phyloP scores from a whole-genome alignment of 2,113 vertebrate species.

The Malurus cyaneus region DNA sequence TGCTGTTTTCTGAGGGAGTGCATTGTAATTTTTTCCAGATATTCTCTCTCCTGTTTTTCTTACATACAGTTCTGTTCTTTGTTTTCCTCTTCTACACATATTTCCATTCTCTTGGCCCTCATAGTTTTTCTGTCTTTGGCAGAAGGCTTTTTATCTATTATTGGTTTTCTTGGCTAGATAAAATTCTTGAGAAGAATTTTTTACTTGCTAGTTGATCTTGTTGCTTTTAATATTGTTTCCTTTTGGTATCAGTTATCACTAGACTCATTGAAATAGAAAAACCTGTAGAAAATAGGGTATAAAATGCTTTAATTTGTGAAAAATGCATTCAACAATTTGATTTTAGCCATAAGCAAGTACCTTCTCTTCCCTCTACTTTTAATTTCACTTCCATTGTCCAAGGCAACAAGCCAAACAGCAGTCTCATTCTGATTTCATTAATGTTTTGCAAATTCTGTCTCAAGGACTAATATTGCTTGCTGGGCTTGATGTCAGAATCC shows the following conservation, averaged over 20 bases:
- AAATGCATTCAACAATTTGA: not conserved
- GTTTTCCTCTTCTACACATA: not conserved
- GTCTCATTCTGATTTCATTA: slow-evolving; percentile 63
- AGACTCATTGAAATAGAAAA: not conserved
- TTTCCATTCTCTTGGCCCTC: not conserved
- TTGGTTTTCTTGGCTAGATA: not conserved
- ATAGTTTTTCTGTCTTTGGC: not conserved
- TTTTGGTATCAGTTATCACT: not conserved
- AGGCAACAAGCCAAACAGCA: slow-evolving; percentile 60
- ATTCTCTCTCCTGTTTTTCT: not conserved
- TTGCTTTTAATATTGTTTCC: not conserved
- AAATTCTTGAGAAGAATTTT: not conserved
- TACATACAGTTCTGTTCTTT: rapidly evolving
- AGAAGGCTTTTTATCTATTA: not conserved
- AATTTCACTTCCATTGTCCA: slow-evolving; percentile 46
- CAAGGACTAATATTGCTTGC: slow-evolving; percentile 39
- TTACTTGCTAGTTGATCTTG: not conserved
- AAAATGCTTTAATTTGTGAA: not conserved
- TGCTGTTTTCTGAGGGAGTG: not conserved
- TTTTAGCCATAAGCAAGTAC: not conserved
- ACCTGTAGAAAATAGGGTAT: not conserved
- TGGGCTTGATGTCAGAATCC: slow-evolving; percentile 32
- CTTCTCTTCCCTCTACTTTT: slow-evolving; percentile 19
- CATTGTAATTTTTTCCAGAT: not conserved
- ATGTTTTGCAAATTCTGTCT: slow-evolving; percentile 49